Percentiles rank a stretch among this genome's conserved stretches.
Evolutionary conservation across 2,888 invertebrate species (phyloP).

Genomic region (Rhorus exstirpatorius): DNA sequence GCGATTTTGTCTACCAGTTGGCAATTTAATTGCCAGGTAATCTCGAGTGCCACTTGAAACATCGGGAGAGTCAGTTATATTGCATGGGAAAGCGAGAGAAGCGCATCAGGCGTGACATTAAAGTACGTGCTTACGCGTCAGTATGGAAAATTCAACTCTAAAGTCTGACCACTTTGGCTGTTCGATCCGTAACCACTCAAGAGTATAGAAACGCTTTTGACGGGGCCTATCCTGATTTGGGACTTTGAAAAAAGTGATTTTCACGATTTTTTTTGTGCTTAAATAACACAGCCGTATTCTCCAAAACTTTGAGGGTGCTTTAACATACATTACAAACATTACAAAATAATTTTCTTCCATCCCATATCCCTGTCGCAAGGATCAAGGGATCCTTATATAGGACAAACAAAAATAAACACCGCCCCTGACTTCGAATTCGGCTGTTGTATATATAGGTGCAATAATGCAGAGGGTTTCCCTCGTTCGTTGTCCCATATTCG

Average conservation of each 20-base stretch:
- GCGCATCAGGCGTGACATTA: constrained; percentile 5
- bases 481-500: constrained; percentile 1
- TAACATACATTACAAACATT: no score
- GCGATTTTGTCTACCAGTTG: constrained; percentile 26
- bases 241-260: no score
- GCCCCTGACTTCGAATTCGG: constrained; percentile 50
- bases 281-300: no score
- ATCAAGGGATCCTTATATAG: no score
- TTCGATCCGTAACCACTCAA: background rate
- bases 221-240: no score
- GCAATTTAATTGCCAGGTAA: constrained; percentile 31
- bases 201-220: background rate
- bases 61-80: constrained; percentile 23
- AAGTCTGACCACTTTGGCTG: background rate
- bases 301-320: no score
- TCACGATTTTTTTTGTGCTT: background rate
- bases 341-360: no score
- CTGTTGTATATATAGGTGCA: constrained; percentile 41
- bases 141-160: constrained; percentile 13
- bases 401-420: constrained; percentile 27
- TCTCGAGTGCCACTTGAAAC: constrained; percentile 40
- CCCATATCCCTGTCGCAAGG: no score
- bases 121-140: background rate
- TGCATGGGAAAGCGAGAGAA: constrained; percentile 14
- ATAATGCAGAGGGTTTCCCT: constrained; percentile 57